Conservation (phyloP, 2,797 vertebrate species). For the Acropternis orthonyx region DNA sequence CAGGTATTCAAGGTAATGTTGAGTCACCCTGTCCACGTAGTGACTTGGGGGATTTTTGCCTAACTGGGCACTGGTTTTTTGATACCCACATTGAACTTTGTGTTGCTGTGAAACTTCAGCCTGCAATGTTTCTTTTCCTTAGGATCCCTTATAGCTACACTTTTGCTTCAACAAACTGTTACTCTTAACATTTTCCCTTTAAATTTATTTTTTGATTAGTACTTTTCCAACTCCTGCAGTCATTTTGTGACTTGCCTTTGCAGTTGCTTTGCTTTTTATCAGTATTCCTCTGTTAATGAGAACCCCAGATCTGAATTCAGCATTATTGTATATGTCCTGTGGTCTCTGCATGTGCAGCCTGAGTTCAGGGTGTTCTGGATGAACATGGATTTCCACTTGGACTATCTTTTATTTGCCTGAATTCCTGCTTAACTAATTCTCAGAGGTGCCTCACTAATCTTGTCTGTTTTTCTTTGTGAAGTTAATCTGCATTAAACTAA, state of each 20-base stretch:
- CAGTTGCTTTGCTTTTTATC: not conserved
- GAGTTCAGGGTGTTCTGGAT: not conserved
- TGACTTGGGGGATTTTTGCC: not conserved
- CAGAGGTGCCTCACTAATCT: not conserved
- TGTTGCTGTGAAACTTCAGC: not conserved
- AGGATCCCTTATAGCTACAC: not conserved
- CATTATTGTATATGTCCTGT: accelerated
- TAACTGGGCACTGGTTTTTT: not conserved
- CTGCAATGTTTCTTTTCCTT: not conserved
- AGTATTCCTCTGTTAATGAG: not conserved
- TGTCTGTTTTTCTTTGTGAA: not conserved
- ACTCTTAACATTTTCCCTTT: not conserved
- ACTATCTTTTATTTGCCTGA: not conserved
- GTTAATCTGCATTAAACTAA: not conserved
- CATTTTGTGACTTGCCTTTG: not conserved
- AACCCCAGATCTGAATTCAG: not conserved
- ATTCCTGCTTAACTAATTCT: not conserved
- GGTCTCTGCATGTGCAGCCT: not conserved
- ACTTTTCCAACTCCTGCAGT: not conserved
- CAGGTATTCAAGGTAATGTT: not conserved
- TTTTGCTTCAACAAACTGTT: not conserved
- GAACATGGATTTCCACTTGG: not conserved
- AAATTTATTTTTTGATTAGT: not conserved
- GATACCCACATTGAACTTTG: not conserved
- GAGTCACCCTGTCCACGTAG: not conserved